Evolutionary conservation across 2,888 invertebrate species (phyloP), one percentile per base, ranked within the genome.

Genomic region (Peribatodes rhomboidaria): DNA sequence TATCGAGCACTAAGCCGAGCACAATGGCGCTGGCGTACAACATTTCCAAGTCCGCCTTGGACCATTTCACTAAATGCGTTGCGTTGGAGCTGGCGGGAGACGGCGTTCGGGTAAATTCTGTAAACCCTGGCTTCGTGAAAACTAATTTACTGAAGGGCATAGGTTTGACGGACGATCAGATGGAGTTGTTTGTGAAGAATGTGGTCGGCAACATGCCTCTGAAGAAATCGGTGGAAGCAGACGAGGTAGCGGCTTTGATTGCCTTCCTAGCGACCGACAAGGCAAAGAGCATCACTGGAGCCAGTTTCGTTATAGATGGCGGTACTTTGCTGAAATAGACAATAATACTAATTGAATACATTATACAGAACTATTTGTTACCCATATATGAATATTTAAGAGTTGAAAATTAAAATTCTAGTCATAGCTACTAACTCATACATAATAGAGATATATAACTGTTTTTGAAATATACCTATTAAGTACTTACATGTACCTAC

Each of bases 91-190:
- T 98, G 61, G 97, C 97, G 31, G 78, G 94, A 0, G 96, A 97
- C 82, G 95, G 96, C 72, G 96, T 98, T 0, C 94, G 98, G 63
- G 98, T 98, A 0, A 99, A 99, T 85, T 95, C 96, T 37, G 97
- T 98, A 0, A 98, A 97, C 86, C 99, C 99, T n/a, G 98, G 99
- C n/a, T 98, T 98, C 1, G 95, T 97, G 2, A 89, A 96, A 39
- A 99, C 98, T 0, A 96, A 98, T 82, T 85, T 98, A 20, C 96
- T 98, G 73, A 96, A 95, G 82, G 94, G 96, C 67, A 94, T 95
- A 0, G 91, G 90, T 0, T 68, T 92, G 41, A 86, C 68, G 9
- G 90, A 92, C 2, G 94, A 95, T 79, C 99, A 98, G 85, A 89
- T 98, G 69, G 97, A 98, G 68, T 94, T 96, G 68, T 94, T 95